These are phyloP conservation scores for Pantherophis guttatus DNA, from an alignment of 2,113 vertebrate species.

Conservation along the genomic window DNA sequence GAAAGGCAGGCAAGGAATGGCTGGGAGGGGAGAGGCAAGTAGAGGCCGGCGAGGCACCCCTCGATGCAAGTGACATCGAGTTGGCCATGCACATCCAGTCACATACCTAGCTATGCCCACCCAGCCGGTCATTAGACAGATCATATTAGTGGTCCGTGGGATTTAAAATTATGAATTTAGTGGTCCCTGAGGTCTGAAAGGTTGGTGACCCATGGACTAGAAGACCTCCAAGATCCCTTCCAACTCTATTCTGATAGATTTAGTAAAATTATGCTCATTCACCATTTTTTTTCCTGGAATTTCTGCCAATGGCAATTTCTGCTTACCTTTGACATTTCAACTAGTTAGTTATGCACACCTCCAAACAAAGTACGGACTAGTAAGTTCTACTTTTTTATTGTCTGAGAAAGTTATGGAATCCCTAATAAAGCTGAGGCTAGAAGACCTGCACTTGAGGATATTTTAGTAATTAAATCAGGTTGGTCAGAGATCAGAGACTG, in stretches of 20 bases:
- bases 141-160: too few species aligned
- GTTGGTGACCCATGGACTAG: neutral
- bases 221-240: neutral
- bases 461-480: neutral
- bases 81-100: too few species aligned
- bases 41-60: too few species aligned
- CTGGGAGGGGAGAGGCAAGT: too few species aligned
- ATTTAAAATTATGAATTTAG: too few species aligned
- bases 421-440: neutral
- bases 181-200: too few species aligned
- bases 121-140: too few species aligned
- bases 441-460: neutral
- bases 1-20: too few species aligned
- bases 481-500: neutral
- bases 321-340: neutral
- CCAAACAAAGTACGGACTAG: neutral
- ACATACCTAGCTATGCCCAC: too few species aligned
- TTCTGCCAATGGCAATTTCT: neutral
- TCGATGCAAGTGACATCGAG: too few species aligned
- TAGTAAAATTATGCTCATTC: neutral
- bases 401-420: neutral
- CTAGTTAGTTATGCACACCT: neutral
- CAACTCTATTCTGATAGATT: neutral
- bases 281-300: neutral
- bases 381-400: neutral